phyloP scores from a whole-genome alignment of 2,888 invertebrate species.

The Aproaerema taeniolella region DNA sequence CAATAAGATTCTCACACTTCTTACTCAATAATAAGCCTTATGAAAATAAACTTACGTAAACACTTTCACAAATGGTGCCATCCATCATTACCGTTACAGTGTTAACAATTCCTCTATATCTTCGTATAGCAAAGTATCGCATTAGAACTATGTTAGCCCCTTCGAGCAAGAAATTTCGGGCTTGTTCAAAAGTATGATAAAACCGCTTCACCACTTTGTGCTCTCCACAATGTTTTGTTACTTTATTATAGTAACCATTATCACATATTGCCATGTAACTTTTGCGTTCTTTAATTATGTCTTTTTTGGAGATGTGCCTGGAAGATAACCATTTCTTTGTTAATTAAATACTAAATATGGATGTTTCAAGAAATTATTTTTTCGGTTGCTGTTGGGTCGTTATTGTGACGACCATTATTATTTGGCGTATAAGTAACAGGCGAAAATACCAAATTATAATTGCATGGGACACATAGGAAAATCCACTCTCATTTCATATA shows the following conservation, averaged over 20 bases:
- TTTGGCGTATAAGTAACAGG: too few relatives aligned
- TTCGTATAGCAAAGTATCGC: conserved; percentile 75
- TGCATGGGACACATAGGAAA: too few relatives aligned
- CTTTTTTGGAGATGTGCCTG: conserved; percentile 62
- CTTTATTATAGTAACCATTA: conserved; percentile 74
- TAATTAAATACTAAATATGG: background rate
- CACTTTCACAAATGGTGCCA: conserved; percentile 76
- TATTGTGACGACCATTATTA: too few relatives aligned
- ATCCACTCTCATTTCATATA: too few relatives aligned
- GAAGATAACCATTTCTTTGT: conserved; percentile 6
- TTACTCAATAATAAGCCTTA: too few relatives aligned
- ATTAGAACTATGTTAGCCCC: conserved; percentile 79
- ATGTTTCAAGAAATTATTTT: too few relatives aligned
- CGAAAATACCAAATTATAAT: too few relatives aligned
- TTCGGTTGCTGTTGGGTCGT: too few relatives aligned
- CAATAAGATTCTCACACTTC: too few relatives aligned
- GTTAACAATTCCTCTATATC: conserved; percentile 73
- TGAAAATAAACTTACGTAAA: conserved; percentile 82
- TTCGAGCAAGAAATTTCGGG: conserved; percentile 77
- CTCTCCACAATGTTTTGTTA: conserved; percentile 64
- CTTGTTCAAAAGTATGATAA: conserved; percentile 67
- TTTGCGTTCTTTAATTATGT: conserved; percentile 66
- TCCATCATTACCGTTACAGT: conserved; percentile 77
- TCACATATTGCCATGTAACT: conserved; percentile 75
- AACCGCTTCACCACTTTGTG: conserved; percentile 59